Evolutionary conservation across 2,797 vertebrate genomes (phyloP).

Genomic region (Sebastiscus albofasciatus): DNA sequence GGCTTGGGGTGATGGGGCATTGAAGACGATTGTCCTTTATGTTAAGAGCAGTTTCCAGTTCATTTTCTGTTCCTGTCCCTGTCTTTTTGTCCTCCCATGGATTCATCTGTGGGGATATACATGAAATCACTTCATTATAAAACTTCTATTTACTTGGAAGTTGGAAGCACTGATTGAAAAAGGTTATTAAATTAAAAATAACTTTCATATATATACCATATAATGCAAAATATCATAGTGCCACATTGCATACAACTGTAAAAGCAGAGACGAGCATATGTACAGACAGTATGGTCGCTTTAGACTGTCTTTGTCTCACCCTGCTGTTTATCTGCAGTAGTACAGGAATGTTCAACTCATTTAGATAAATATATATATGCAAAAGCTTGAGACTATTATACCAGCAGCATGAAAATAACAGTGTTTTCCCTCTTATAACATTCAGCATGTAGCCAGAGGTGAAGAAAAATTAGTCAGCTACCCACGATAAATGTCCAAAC

Average conservation of each 20-base stretch:
- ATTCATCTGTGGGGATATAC: neutral
- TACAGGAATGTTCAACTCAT: neutral
- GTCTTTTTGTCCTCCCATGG: too few relatives aligned
- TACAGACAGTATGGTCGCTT: neutral
- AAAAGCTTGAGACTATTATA: neutral
- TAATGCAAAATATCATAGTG: neutral
- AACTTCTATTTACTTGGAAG: neutral
- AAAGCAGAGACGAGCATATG: neutral
- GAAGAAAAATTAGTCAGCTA: neutral
- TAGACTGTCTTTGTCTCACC: constrained; percentile 17
- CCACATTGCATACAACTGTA: neutral
- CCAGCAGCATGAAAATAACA: neutral
- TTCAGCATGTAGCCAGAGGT: neutral
- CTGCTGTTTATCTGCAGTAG: constrained; percentile 6
- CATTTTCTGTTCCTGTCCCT: too few relatives aligned
- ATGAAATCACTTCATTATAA: neutral
- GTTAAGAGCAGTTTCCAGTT: too few relatives aligned
- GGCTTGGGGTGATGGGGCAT: too few relatives aligned
- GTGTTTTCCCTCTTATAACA: neutral
- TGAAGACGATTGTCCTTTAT: too few relatives aligned
- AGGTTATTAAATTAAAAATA: neutral
- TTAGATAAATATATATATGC: neutral
- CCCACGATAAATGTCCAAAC: neutral
- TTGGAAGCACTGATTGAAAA: neutral
- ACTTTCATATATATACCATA: neutral